Conservation (phyloP, 2,888 invertebrate genomes). For the Agrypnus murinus region DNA sequence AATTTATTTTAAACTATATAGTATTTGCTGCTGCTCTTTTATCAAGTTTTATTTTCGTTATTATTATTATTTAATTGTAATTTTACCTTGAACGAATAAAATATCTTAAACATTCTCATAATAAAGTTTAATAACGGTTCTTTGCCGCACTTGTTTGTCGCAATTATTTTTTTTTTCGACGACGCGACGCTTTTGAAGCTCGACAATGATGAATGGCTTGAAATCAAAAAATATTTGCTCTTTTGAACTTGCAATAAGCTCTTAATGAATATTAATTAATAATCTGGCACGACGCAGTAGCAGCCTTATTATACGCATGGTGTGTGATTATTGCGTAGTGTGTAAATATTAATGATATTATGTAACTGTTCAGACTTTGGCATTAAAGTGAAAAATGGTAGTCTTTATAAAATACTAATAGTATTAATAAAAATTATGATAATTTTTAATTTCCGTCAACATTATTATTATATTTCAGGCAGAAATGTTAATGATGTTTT, state of each 20-base stretch:
- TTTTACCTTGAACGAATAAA: slow-evolving; percentile 1
- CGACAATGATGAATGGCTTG: slow-evolving; percentile 29
- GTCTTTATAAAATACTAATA: no score
- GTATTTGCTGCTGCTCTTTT: no score
- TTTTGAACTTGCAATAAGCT: slow-evolving; percentile 37
- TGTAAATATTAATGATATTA: background rate
- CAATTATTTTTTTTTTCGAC: background rate
- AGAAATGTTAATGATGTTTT: slow-evolving; percentile 1
- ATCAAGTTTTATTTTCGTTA: no score
- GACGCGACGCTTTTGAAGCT: no score
- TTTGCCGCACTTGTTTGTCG: background rate
- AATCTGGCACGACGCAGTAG: slow-evolving; percentile 13
- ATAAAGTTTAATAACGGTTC: no score
- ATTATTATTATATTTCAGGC: background rate
- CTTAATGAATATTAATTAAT: slow-evolving; percentile 35
- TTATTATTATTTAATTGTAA: background rate
- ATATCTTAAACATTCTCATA: background rate
- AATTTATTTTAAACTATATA: no score
- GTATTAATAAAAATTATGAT: no score
- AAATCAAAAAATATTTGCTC: slow-evolving; percentile 31
- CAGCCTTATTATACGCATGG: background rate
- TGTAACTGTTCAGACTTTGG: no score
- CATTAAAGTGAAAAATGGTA: no score
- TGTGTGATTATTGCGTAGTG: slow-evolving; percentile 17
- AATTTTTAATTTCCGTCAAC: background rate